These are phyloP conservation scores for Napeogenes inachia DNA, from an alignment of 2,888 invertebrate species.

Conservation along the genomic window DNA sequence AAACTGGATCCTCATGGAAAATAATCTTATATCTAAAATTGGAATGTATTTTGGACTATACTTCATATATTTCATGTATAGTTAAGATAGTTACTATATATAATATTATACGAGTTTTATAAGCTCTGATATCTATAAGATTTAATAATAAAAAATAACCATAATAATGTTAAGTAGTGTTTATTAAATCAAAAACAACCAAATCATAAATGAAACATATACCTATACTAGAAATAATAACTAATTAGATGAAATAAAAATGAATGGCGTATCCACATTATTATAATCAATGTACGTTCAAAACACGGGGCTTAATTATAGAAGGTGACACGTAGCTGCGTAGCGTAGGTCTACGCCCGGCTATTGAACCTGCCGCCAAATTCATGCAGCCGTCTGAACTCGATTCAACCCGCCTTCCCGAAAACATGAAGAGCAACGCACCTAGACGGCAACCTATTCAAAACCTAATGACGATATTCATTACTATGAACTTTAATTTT, in stretches of 20 bases:
- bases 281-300: constrained; percentile 14
- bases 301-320: constrained; percentile 22
- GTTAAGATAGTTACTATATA: too few relatives aligned
- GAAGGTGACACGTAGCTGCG: constrained; percentile 57
- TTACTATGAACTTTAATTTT: background rate
- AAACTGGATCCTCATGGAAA: too few relatives aligned
- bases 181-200: too few relatives aligned
- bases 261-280: background rate
- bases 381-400: constrained; percentile 61
- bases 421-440: constrained; percentile 56
- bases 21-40: too few relatives aligned
- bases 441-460: constrained; percentile 35
- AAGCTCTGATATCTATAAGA: too few relatives aligned
- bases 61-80: too few relatives aligned
- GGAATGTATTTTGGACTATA: too few relatives aligned
- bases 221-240: background rate
- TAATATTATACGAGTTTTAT: too few relatives aligned
- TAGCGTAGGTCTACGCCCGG: constrained; percentile 71
- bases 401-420: constrained; percentile 46
- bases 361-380: constrained; percentile 66
- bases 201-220: background rate
- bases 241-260: background rate
- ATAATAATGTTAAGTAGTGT: too few relatives aligned
- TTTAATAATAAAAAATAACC: too few relatives aligned
- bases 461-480: constrained; percentile 15